Evolutionary conservation across 2,888 invertebrate genomes (phyloP).

Genomic region (Plebejus anna): DNA sequence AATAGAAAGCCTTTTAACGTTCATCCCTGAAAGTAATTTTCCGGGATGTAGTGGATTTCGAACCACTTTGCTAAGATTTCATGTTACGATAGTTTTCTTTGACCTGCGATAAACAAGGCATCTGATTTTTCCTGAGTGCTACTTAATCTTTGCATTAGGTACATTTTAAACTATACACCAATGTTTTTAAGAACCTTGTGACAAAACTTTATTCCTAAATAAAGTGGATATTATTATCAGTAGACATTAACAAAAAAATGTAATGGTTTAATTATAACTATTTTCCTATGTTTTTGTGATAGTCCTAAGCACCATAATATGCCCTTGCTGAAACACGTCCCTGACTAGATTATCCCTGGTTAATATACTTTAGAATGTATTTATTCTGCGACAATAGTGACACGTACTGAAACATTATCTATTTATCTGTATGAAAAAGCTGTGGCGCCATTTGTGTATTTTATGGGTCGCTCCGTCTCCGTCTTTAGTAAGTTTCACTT

Average conservation of each 20-base stretch:
- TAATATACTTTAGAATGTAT: neutral
- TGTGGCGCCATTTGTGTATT: constrained; percentile 17
- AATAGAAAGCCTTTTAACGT: neutral
- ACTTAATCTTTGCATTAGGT: too few species aligned
- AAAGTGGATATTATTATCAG: too few species aligned
- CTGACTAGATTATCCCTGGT: neutral
- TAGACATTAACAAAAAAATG: too few species aligned
- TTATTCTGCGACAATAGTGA: neutral
- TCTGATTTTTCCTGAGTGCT: neutral
- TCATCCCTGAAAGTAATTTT: neutral
- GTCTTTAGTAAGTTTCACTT: neutral
- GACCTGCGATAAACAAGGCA: neutral
- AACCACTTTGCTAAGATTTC: neutral
- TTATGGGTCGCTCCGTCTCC: neutral
- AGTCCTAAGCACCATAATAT: neutral
- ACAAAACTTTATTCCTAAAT: too few species aligned
- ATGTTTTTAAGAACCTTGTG: too few species aligned
- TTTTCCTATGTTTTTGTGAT: neutral
- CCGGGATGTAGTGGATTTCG: neutral
- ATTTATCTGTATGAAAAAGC: neutral
- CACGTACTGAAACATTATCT: neutral
- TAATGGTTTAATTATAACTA: too few species aligned
- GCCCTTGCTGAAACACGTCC: neutral
- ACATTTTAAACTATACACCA: too few species aligned
- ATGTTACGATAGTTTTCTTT: neutral